Conservation (phyloP, 2,113 vertebrate species). For the Sisor rabdophorus region DNA sequence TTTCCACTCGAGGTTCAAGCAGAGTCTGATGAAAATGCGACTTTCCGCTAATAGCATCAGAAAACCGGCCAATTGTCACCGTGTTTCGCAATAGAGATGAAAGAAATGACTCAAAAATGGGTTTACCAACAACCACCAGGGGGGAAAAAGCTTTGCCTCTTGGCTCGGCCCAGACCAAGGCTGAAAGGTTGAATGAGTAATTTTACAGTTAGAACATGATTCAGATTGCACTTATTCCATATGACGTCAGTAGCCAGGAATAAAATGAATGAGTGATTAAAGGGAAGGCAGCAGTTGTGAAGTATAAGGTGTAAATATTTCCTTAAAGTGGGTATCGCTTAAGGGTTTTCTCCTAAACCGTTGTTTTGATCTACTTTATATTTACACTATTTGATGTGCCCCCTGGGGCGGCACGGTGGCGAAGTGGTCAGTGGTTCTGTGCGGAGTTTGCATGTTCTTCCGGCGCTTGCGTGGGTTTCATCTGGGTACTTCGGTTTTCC, state of each 20-base stretch:
- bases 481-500: too few species aligned
- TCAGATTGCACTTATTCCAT: constrained; percentile 8
- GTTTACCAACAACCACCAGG: constrained; percentile 35
- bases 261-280: background rate
- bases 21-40: constrained; percentile 48
- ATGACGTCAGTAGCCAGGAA: constrained; percentile 8
- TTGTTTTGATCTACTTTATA: too few species aligned
- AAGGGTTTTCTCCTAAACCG: background rate
- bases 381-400: too few species aligned
- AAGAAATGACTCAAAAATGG: constrained; percentile 26
- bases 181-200: constrained; percentile 26
- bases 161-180: constrained; percentile 1
- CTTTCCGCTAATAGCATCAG: constrained; percentile 56
- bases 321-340: background rate
- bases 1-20: constrained; percentile 63
- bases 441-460: too few species aligned
- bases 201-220: constrained; percentile 10
- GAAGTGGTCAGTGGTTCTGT: too few species aligned
- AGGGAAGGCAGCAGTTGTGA: background rate
- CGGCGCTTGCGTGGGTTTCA: too few species aligned
- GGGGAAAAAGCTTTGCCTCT: constrained; percentile 6
- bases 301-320: background rate
- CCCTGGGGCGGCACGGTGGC: too few species aligned
- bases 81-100: constrained; percentile 8
- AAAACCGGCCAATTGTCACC: constrained; percentile 36